phyloP scores from a whole-genome alignment of 2,888 invertebrate species.

The Panorpa germanica region DNA sequence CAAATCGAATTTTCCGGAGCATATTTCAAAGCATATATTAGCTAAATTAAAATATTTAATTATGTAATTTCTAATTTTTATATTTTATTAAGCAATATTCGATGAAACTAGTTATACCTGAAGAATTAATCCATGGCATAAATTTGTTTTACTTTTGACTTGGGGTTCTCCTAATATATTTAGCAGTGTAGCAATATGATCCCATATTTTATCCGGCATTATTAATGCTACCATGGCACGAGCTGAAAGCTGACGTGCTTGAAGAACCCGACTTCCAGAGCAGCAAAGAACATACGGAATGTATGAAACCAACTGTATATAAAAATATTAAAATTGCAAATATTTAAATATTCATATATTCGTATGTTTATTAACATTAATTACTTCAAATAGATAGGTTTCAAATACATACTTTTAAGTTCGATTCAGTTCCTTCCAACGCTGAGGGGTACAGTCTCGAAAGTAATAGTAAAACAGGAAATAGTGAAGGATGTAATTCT shows the following conservation, averaged over 20 bases:
- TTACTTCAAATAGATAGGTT: background rate
- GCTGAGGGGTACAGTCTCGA: constrained; percentile 59
- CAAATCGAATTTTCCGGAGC: constrained; percentile 15
- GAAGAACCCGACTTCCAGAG: constrained; percentile 41
- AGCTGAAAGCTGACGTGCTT: constrained; percentile 54
- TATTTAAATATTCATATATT: constrained; percentile 5
- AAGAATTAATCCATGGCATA: constrained; percentile 43
- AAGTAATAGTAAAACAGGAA: constrained; percentile 59
- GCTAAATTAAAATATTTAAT: constrained; percentile 16
- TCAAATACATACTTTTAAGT: constrained; percentile 33
- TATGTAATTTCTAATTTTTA: constrained; percentile 3
- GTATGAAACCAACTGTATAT: constrained; percentile 39
- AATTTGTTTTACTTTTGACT: constrained; percentile 33
- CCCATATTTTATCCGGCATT: constrained; percentile 20
- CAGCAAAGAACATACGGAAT: constrained; percentile 43
- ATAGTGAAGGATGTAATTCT: constrained; percentile 40
- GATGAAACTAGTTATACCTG: constrained; percentile 27
- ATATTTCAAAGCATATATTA: constrained; percentile 22
- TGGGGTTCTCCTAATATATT: constrained; percentile 14
- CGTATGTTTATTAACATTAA: too few species aligned
- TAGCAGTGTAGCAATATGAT: constrained; percentile 19
- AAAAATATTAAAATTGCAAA: constrained; percentile 11
- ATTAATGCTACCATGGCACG: constrained; percentile 44
- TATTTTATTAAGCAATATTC: constrained; percentile 3
- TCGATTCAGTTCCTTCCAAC: constrained; percentile 46